A percentile compares a stretch with the other conserved stretches of the same genome.
Conservation (phyloP, 2,113 vertebrate genomes). For the Brachirus orientalis region DNA sequence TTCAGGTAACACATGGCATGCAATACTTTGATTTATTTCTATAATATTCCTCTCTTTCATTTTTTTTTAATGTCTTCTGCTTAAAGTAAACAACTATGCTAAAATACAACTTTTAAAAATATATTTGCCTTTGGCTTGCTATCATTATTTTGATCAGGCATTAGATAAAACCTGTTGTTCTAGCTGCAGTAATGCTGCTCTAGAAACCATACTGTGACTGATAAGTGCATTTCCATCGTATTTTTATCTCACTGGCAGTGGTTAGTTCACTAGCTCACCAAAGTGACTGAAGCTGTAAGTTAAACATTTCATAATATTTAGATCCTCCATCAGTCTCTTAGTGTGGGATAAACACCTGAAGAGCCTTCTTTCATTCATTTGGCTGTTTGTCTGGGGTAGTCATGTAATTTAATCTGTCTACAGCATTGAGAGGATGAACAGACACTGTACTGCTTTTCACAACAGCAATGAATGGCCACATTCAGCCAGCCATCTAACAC, state of each 20-base stretch:
- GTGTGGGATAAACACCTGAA: not conserved
- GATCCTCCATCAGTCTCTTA: not conserved
- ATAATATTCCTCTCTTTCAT: no score
- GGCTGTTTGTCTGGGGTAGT: slow-evolving; percentile 15
- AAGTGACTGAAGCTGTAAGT: not conserved
- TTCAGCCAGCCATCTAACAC: slow-evolving; percentile 31
- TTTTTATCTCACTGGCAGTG: not conserved
- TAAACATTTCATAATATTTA: not conserved
- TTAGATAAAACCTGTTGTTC: no score
- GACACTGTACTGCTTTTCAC: slow-evolving; percentile 29
- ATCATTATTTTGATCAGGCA: no score
- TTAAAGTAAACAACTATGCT: no score
- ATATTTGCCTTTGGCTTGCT: no score
- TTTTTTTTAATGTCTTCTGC: no score
- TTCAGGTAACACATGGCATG: no score
- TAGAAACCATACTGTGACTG: no score
- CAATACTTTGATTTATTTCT: no score
- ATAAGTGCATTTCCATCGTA: no score
- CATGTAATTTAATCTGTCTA: slow-evolving; percentile 53
- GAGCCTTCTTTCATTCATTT: slow-evolving; percentile 24
- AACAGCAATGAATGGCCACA: slow-evolving; percentile 24
- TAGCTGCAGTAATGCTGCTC: no score
- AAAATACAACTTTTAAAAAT: no score
- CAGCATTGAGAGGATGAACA: slow-evolving; percentile 1
- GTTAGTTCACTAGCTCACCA: not conserved